Base-by-base conservation (phyloP, 2,888 invertebrate species). In the Perizoma flavofasciatum region DNA sequence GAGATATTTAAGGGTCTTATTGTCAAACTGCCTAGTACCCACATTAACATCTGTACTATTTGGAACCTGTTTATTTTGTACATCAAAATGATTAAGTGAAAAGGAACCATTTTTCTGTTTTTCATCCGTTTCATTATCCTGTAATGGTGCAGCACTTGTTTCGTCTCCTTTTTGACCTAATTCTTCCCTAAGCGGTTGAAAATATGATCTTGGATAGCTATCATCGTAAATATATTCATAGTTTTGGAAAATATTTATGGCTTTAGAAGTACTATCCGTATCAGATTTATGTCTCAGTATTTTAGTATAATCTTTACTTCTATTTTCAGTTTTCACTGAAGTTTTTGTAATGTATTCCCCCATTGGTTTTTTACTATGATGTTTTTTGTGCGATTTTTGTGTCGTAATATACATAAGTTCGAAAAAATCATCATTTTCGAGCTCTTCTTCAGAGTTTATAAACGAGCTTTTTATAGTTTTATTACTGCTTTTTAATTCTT, bases 171-270 rank as follows among this genome's bases (percentile, higher is more conserved):
- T 7, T 7, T 45, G 5, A 11, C 7, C 22, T 37, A 9, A 11
- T 41, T 35, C 45, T 54, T 40, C 9, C 5, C 35, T 43, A 43
- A 56, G 37, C 39, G 55, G 40, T 45, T 49, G 47, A 22, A 39
- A 40, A 55, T 32, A 45, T 47, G 48, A 8, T 53, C 5, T 34
- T 33, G 32, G 33, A 8, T 43, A 4, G 10, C 43, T 45, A 11
- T 74, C 72, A 8, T 73, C 74, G 59, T 79, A 80, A 8, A 64
- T 41, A 53, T 81, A 80, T 35, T 78, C 73, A 63, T 82, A 82
- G 45, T 80, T 77, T 62, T 69, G 65, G 37, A 75, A 70, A 32
- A 74, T 57, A 55, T 73, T 61, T 7, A 69, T 10, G 56, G 6
- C 47, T 62, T 61, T 9, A 22, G 46, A 47, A 34, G 8, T 47